These are phyloP conservation scores for Discoglossus pictus DNA, from an alignment of 2,797 vertebrate genomes.

Conservation along the genomic window DNA sequence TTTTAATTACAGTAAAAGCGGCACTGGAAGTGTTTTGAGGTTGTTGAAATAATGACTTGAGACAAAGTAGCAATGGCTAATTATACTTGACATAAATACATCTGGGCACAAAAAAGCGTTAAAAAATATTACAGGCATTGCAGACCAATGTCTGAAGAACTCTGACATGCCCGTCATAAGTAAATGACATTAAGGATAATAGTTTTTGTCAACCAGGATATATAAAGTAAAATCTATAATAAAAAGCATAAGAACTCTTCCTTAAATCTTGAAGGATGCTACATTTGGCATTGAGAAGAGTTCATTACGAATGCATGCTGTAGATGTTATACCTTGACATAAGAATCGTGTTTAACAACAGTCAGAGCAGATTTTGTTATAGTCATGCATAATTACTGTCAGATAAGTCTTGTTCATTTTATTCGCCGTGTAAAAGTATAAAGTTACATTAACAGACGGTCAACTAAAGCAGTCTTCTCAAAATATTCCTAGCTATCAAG, in stretches of 20 bases:
- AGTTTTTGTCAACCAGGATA: too few species aligned
- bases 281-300: neutral
- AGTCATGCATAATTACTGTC: constrained; percentile 48
- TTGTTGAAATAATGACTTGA: too few species aligned
- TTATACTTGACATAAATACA: too few species aligned
- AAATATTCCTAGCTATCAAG: constrained; percentile 40
- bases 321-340: constrained; percentile 38
- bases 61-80: too few species aligned
- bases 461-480: constrained; percentile 40
- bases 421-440: constrained; percentile 23
- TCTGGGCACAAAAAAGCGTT: too few species aligned
- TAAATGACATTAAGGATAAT: too few species aligned
- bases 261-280: neutral
- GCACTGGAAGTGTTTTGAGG: too few species aligned
- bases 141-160: too few species aligned
- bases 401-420: constrained; percentile 41
- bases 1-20: too few species aligned
- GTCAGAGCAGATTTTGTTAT: constrained; percentile 34
- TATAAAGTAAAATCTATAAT: too few species aligned
- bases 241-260: neutral
- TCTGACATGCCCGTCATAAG: too few species aligned
- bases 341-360: constrained; percentile 40
- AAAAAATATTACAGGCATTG: too few species aligned
- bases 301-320: constrained; percentile 38
- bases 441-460: constrained; percentile 41